Evolutionary conservation across 2,797 vertebrate species (phyloP), one percentile per base, ranked within the genome.

Genomic region (Babyrousa celebensis): DNA sequence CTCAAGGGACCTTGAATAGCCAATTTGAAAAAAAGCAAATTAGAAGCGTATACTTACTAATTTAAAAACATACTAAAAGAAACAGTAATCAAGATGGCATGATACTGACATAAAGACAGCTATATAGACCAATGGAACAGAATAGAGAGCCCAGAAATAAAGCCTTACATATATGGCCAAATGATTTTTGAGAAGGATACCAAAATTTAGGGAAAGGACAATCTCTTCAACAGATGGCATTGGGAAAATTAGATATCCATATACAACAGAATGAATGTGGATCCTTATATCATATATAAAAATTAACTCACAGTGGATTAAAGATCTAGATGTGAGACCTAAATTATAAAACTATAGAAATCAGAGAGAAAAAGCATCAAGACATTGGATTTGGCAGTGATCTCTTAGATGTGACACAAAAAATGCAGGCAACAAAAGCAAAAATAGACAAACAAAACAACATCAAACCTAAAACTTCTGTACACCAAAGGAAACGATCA

Each of bases 61-160:
- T 85, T 92, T 92, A 32, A 89, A 92, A 89, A 56, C 10, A 89
- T 48, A 62, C 10, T 56, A 60, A 93, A 79, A 71, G 20, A 23
- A 89, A 72, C 12, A 70, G 17, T 70, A 83, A 78, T 71, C 54
- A 62, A 62, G 32, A 85, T 63, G 85, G 1, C 77, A 21, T 56
- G 16, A 20, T 83, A 71, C 65, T 54, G 11, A 1, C 70, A 6
- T 32, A 84, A 89, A 72, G 48, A 65, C 4, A 85, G 74, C 63
- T 27, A 79, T 48, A 21, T 36, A 79, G 16, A 74, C 32, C 29
- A 72, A 18, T 63, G 52, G 3, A 75, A 80, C 23, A 96, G 72
- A 96, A 85, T 25, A 74, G 27, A 86, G 10, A 87, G 20, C 21
- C 56, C 72, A 75, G 36, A 79, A 93, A 68, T 60, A 74, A 92